phyloP scores from a whole-genome alignment of 2,888 invertebrate species.

The Timandra comae region DNA sequence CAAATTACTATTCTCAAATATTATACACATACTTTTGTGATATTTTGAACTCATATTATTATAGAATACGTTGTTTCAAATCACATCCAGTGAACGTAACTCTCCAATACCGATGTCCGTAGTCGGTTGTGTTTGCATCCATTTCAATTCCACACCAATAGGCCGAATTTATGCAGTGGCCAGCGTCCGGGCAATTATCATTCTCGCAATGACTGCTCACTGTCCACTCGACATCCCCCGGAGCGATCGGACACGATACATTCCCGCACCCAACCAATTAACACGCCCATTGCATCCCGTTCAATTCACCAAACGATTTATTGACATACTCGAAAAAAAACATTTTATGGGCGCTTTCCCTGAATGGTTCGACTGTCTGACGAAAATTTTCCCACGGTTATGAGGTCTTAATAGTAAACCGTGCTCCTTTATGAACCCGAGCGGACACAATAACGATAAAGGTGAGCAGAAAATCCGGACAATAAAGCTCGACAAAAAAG shows the following conservation, averaged over 20 bases:
- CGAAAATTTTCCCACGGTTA: constrained; percentile 69
- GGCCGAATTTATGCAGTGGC: constrained; percentile 50
- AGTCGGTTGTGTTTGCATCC: constrained; percentile 42
- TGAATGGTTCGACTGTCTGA: constrained; percentile 25
- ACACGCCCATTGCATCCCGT: constrained; percentile 64
- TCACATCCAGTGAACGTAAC: constrained; percentile 21
- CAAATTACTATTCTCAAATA: too few relatives aligned
- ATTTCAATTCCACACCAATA: constrained; percentile 57
- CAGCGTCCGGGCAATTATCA: constrained; percentile 61
- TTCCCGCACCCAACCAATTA: constrained; percentile 61
- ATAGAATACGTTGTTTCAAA: too few relatives aligned
- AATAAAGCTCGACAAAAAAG: constrained; percentile 74
- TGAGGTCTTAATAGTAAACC: constrained; percentile 73
- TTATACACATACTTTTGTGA: too few relatives aligned
- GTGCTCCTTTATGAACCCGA: constrained; percentile 69
- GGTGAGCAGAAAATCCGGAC: constrained; percentile 75
- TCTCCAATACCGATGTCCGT: constrained; percentile 21
- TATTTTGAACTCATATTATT: too few relatives aligned
- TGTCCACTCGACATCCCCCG: constrained; percentile 50
- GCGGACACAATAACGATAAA: constrained; percentile 75
- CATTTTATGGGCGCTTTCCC: constrained; percentile 27
- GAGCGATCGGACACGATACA: constrained; percentile 25
- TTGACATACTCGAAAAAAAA: constrained; percentile 38
- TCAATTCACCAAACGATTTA: constrained; percentile 62
- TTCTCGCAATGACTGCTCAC: constrained; percentile 59